Conservation (phyloP, 2,113 vertebrate genomes). For the Dryoscopus gambensis region DNA sequence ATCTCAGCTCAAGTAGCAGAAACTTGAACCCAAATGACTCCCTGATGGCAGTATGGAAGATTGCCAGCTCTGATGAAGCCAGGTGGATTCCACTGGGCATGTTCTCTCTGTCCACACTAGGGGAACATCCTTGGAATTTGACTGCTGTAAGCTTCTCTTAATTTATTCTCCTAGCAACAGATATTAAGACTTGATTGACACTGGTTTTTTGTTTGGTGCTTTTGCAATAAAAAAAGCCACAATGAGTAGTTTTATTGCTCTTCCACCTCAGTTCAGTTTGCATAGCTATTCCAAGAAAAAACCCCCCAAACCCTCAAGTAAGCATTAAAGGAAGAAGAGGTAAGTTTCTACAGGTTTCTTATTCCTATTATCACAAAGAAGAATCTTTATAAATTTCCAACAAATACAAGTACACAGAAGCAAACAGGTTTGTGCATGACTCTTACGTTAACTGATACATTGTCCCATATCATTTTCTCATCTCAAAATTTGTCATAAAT, state of each 20-base stretch:
- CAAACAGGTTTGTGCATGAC: conserved; percentile 24
- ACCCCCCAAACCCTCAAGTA: background rate
- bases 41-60: conserved; percentile 21
- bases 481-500: conserved; percentile 42
- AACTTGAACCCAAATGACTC: background rate
- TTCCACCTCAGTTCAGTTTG: background rate
- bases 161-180: conserved; percentile 47
- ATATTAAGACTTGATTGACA: conserved; percentile 22
- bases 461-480: conserved; percentile 12
- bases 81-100: conserved; percentile 11
- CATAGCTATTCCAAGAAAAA: background rate
- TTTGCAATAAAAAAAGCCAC: conserved; percentile 44
- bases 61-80: conserved; percentile 26
- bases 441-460: background rate
- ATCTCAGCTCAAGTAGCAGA: background rate
- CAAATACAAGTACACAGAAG: background rate
- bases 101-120: background rate
- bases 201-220: background rate
- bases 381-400: conserved; percentile 32
- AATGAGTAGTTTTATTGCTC: conserved; percentile 36
- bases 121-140: background rate
- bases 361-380: background rate
- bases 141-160: background rate
- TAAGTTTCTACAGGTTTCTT: conserved; percentile 28
- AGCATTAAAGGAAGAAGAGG: conserved; percentile 3